A percentile compares a stretch with the other conserved stretches of the same genome.
Evolutionary conservation across 1,140 invertebrate genomes (phyloP).

Genomic region (Sminthurinus signatus): DNA sequence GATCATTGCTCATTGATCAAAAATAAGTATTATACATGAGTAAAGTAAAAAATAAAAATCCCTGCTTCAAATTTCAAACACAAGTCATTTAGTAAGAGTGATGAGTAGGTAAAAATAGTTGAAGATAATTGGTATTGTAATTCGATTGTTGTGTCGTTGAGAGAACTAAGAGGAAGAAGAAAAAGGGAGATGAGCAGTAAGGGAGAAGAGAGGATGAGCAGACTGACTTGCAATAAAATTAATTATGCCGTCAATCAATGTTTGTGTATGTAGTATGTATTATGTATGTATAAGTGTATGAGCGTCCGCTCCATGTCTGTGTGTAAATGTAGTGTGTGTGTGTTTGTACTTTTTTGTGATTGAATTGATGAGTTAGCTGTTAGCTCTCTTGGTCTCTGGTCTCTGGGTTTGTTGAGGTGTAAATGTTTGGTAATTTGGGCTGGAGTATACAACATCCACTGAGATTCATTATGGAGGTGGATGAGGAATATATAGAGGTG

Average conservation of each 20-base stretch:
- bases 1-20: not conserved
- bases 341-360: not conserved
- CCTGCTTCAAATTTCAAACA: no score
- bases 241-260: conserved; percentile 16
- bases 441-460: not conserved
- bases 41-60: no score
- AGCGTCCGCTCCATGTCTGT: not conserved
- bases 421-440: conserved; percentile 13
- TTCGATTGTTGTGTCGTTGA: conserved; percentile 16
- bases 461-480: conserved; percentile 18
- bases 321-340: not conserved
- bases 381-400: no score
- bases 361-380: conserved; percentile 9
- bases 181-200: no score
- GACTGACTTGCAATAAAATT: conserved; percentile 20
- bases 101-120: not conserved
- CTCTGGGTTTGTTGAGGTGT: conserved; percentile 10
- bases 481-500: conserved; percentile 30
- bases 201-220: no score
- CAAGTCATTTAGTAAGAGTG: no score
- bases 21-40: not conserved
- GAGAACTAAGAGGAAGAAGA: no score
- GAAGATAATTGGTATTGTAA: conserved; percentile 14
- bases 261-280: not conserved
- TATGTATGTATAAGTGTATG: not conserved